Evolutionary conservation across 2,113 vertebrate species (phyloP).

Genomic region (Saccopteryx bilineata): DNA sequence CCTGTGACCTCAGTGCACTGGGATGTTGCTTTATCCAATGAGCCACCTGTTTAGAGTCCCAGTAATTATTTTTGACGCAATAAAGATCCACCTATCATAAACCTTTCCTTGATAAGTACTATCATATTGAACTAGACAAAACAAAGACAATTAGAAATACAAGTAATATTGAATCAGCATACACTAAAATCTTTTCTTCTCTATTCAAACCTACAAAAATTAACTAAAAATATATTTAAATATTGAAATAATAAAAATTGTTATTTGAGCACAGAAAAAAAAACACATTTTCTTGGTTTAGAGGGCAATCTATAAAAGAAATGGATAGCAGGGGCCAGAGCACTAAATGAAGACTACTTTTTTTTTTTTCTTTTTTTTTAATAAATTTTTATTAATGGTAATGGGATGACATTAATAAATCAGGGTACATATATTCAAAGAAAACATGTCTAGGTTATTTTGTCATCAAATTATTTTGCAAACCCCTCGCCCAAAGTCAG

Average conservation of each 20-base stretch:
- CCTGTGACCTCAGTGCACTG: too few relatives aligned
- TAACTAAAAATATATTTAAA: constrained; percentile 15
- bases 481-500: too few relatives aligned
- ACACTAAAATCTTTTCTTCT: constrained; percentile 9
- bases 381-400: too few relatives aligned
- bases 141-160: not conserved
- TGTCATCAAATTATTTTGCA: too few relatives aligned
- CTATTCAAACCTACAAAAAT: not conserved
- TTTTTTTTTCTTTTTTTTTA: too few relatives aligned
- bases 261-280: constrained; percentile 16
- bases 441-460: too few relatives aligned
- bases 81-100: not conserved
- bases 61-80: not conserved
- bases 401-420: too few relatives aligned
- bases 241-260: constrained; percentile 22
- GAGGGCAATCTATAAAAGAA: not conserved
- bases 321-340: not conserved
- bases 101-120: not conserved
- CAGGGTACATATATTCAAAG: too few relatives aligned
- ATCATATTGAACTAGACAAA: not conserved
- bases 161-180: constrained; percentile 13
- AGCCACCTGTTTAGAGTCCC: too few relatives aligned
- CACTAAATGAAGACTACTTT: not conserved
- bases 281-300: not conserved
- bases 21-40: too few relatives aligned